phyloP scores from a whole-genome alignment of 2,888 invertebrate genomes.

The Aspidapion aeneum region DNA sequence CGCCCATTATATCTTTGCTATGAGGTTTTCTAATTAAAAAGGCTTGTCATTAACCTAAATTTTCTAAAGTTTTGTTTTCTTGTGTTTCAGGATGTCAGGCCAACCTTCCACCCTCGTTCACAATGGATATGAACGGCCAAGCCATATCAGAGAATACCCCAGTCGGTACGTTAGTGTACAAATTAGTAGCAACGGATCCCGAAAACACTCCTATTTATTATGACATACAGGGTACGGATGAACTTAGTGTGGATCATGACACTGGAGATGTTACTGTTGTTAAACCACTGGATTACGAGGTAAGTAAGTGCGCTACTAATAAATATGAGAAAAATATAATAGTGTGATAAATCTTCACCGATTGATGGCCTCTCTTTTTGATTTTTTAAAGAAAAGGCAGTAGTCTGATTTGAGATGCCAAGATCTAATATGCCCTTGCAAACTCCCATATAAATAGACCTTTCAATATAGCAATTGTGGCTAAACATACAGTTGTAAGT shows the following conservation, averaged over 20 bases:
- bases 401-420: no score
- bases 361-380: no score
- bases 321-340: no score
- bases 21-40: no score
- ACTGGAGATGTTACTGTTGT: conserved; percentile 78
- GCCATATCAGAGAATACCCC: conserved; percentile 75
- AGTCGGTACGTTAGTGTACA: conserved; percentile 76
- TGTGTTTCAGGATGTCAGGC: conserved; percentile 45
- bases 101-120: conserved; percentile 71
- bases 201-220: conserved; percentile 70
- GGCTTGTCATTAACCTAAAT: no score
- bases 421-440: no score
- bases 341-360: no score
- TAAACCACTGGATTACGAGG: conserved; percentile 80
- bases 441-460: no score
- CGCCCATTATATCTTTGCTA: no score
- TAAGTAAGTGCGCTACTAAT: conserved; percentile 46
- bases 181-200: conserved; percentile 75
- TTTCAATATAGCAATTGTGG: no score
- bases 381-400: no score
- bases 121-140: conserved; percentile 72
- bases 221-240: conserved; percentile 76
- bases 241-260: conserved; percentile 70
- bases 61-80: background rate
- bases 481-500: no score